These are phyloP conservation scores for Emydura subglobosa DNA, from an alignment of 2,113 vertebrate genomes.

Conservation along the genomic window DNA sequence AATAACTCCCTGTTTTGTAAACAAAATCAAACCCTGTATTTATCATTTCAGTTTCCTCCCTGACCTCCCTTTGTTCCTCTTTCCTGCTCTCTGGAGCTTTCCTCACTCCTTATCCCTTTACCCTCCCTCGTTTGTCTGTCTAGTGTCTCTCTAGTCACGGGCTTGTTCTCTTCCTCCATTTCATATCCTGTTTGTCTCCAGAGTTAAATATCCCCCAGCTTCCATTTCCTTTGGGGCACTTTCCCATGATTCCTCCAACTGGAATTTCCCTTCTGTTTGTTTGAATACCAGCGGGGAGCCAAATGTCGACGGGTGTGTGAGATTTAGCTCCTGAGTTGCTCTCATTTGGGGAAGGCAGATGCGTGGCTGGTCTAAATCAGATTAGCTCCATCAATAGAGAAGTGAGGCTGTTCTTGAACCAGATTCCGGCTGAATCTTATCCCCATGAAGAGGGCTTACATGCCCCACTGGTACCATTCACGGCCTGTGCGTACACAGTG, in stretches of 20 bases:
- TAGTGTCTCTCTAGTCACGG: neutral
- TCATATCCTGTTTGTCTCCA: conserved; percentile 17
- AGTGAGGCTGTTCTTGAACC: accelerated
- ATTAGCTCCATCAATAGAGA: neutral
- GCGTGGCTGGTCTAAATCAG: accelerated
- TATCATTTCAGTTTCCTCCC: conserved; percentile 28
- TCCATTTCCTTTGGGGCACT: conserved; percentile 29
- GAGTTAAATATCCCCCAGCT: neutral
- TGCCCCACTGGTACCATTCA: neutral
- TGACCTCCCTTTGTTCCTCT: neutral
- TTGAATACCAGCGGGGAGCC: conserved; percentile 46
- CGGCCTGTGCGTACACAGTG: neutral
- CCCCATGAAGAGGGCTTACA: neutral
- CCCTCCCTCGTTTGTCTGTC: neutral
- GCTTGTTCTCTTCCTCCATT: neutral
- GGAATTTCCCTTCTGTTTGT: conserved; percentile 36
- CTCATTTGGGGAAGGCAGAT: neutral
- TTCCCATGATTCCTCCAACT: conserved; percentile 32
- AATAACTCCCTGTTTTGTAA: conserved; percentile 39
- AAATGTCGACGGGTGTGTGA: neutral
- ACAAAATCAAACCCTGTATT: conserved; percentile 12
- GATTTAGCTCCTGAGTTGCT: neutral
- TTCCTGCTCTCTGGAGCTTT: neutral
- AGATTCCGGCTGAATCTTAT: neutral
- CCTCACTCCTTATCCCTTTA: neutral